Evolutionary conservation across 2,888 invertebrate species (phyloP).

Genomic region (Leptopterna dolabrata): DNA sequence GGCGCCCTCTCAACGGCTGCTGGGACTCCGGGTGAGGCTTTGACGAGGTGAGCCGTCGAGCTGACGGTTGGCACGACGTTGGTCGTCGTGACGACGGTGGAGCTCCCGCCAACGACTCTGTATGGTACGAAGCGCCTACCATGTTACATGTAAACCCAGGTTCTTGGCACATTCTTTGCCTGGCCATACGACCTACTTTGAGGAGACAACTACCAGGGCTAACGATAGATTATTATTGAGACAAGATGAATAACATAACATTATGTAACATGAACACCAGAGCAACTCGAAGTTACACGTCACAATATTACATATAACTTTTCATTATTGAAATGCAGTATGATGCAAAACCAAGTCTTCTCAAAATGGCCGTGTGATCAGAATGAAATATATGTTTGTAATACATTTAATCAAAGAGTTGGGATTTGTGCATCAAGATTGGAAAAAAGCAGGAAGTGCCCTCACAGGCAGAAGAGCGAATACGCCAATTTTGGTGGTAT

Average conservation of each 20-base stretch:
- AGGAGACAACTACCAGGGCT: background rate
- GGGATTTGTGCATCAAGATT: too few relatives aligned
- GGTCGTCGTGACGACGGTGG: conserved; percentile 39
- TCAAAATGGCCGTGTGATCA: too few relatives aligned
- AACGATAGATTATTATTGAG: too few relatives aligned
- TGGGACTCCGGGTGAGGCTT: conserved; percentile 12
- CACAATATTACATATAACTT: too few relatives aligned
- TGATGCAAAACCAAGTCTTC: too few relatives aligned
- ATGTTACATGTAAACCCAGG: conserved; percentile 11
- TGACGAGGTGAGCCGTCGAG: conserved; percentile 21
- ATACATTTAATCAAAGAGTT: too few relatives aligned
- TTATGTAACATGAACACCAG: background rate
- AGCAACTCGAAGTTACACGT: background rate
- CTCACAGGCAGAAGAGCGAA: too few relatives aligned
- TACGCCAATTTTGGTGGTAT: too few relatives aligned
- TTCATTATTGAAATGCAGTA: too few relatives aligned
- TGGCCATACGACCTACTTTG: background rate
- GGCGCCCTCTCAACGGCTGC: conserved; percentile 15
- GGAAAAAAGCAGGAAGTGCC: too few relatives aligned
- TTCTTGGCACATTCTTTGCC: background rate
- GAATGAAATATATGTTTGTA: too few relatives aligned
- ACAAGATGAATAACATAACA: too few relatives aligned
- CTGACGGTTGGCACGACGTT: background rate
- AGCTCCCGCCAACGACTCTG: conserved; percentile 21
- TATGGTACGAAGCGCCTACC: background rate